Evolutionary conservation across 2,797 vertebrate genomes (phyloP).

Genomic region (Enteromius unitaeniatus): DNA sequence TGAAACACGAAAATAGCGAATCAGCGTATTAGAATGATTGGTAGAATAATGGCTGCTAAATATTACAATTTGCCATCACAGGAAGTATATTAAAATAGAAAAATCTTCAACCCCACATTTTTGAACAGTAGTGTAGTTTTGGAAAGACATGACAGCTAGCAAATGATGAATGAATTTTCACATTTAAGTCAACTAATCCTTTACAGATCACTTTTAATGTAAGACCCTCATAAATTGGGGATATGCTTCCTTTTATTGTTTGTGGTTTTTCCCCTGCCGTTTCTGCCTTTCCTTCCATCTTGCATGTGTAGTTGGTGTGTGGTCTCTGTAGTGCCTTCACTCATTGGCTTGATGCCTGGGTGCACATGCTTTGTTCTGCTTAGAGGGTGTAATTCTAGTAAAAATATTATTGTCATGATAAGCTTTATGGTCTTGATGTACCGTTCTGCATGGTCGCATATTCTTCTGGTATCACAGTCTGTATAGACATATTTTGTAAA

Average conservation of each 20-base stretch:
- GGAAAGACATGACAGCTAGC: not conserved
- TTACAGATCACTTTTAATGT: slow-evolving; percentile 10
- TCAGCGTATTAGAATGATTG: not conserved
- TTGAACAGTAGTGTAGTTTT: not conserved
- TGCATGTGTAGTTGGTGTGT: slow-evolving; percentile 52
- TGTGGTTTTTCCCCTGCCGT: slow-evolving; percentile 2
- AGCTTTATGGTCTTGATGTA: slow-evolving; percentile 54
- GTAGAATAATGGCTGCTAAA: not conserved
- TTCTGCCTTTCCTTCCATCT: slow-evolving; percentile 14
- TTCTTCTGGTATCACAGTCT: not conserved
- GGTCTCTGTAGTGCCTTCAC: slow-evolving; percentile 42
- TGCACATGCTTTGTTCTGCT: slow-evolving; percentile 42
- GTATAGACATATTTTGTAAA: not conserved
- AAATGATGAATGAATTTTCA: not conserved
- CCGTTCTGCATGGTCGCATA: slow-evolving; percentile 62
- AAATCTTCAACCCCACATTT: not conserved
- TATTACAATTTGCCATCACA: not conserved
- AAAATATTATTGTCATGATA: slow-evolving; percentile 6
- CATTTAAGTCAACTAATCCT: not conserved
- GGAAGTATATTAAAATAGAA: not conserved
- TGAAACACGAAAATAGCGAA: not conserved
- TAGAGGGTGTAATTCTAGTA: slow-evolving; percentile 32
- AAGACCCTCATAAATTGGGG: not conserved
- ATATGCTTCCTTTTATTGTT: not conserved
- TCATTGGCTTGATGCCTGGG: slow-evolving; percentile 39